Evolutionary conservation across 2,797 vertebrate genomes (phyloP).

Genomic region (Champsocephalus esox): DNA sequence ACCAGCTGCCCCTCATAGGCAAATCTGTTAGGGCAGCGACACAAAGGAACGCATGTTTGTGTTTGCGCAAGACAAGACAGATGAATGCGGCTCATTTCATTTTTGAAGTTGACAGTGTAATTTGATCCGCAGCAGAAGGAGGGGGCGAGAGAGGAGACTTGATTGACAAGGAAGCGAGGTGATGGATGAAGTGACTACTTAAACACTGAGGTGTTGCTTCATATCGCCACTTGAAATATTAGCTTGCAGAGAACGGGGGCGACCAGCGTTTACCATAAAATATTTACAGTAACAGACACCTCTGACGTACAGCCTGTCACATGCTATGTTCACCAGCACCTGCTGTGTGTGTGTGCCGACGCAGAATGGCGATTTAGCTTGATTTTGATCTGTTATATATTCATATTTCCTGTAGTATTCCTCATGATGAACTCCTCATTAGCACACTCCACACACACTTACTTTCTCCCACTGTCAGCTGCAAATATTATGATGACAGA

Average conservation of each 20-base stretch:
- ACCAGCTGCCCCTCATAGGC: constrained; percentile 60
- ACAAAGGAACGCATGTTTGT: constrained; percentile 78
- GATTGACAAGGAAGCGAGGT: constrained; percentile 24
- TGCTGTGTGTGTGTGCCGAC: constrained; percentile 11
- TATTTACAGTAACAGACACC: constrained; percentile 49
- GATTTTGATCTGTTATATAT: constrained; percentile 5
- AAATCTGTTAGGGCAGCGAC: constrained; percentile 66
- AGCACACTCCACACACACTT: constrained; percentile 8
- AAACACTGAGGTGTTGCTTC: constrained; percentile 19
- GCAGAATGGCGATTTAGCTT: constrained; percentile 3
- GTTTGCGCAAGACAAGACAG: constrained; percentile 73
- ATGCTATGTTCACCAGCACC: constrained; percentile 32
- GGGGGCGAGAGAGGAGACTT: constrained; percentile 6
- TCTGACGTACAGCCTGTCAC: constrained; percentile 36
- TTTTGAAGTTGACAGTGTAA: constrained; percentile 68
- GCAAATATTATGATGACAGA: constrained; percentile 22
- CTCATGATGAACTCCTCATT: constrained; percentile 11
- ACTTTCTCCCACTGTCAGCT: constrained; percentile 3
- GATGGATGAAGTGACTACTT: constrained; percentile 25
- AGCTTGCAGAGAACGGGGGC: background rate
- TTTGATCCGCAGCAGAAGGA: constrained; percentile 59
- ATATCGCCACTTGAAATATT: constrained; percentile 42
- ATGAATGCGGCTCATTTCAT: constrained; percentile 66
- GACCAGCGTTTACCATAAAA: constrained; percentile 34
- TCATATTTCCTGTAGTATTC: constrained; percentile 4